Base-by-base conservation (phyloP, 2,888 invertebrate species). In the Notodonta dromedarius region DNA sequence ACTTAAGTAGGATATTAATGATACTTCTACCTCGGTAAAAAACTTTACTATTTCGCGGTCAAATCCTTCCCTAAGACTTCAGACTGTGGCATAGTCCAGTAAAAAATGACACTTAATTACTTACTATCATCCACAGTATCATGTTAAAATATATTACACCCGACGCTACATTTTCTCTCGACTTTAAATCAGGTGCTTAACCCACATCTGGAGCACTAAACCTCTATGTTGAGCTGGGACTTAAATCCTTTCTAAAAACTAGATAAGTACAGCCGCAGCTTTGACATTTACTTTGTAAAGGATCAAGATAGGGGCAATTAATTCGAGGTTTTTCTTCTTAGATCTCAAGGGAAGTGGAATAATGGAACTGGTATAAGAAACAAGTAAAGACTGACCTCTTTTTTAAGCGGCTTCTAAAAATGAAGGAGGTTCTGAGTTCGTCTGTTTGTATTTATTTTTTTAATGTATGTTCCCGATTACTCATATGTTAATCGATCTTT, bases 101-200 rank as follows among this genome's bases (percentile, higher is more conserved):
- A 14, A 52, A 35, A 52, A 13, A 4, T 32, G 11, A 5, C 9
- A 32, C 32, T 32, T 35, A 35, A 52, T 52, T 32, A 35, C 24
- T 13, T 2, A 2, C 24, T 24, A 24, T 52, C 32, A 35, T 32
- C 32, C 24, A 32, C 11, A 52, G 32, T 32, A 32, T 52, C 16
- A 52, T 52, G 52, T 52, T 52, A 13, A 52, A 52, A 52, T 50
- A 16, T 54, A n/a, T n/a, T 54, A 54, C 14, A 54, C 54, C 39
- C 14, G n/a, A 39, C 35, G 5, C 13, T 12, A 13, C 32, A 24
- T n/a, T 39, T 8, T 13, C 57, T 42, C n/a, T 48, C 8, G 56
- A 60, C 58, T 64, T 61, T 61, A 57, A 59, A 60, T 56, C 40
- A 53, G 52, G 11, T 42, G 40, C 55, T 57, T 58, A 56, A 56